Percentiles rank a stretch among this genome's conserved stretches.
These are phyloP conservation scores for Amaurobius ferox DNA, from an alignment of 2,888 invertebrate genomes.

Conservation along the genomic window DNA sequence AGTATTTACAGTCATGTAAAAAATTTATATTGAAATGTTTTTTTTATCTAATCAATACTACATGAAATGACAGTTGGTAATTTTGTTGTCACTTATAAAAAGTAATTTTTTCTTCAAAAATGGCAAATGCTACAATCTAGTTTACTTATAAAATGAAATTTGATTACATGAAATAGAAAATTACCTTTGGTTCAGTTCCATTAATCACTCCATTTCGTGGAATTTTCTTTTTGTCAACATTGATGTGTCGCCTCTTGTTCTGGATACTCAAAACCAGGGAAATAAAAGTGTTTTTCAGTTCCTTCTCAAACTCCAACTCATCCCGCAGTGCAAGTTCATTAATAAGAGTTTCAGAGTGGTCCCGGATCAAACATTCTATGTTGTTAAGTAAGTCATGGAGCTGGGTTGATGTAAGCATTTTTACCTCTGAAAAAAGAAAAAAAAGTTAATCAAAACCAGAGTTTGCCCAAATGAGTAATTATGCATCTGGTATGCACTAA, in stretches of 20 bases:
- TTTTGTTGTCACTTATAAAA: not conserved
- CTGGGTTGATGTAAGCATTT: slow-evolving; percentile 90
- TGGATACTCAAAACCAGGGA: slow-evolving; percentile 96
- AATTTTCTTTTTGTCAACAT: slow-evolving; percentile 86
- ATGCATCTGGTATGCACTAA: too few relatives aligned
- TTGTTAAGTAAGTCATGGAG: slow-evolving; percentile 96
- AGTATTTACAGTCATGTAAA: too few relatives aligned
- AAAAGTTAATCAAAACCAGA: too few relatives aligned
- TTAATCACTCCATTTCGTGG: slow-evolving; percentile 51
- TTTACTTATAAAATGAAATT: too few relatives aligned
- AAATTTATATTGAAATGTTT: too few relatives aligned
- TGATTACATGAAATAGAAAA: too few relatives aligned
- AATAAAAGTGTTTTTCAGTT: slow-evolving; percentile 94
- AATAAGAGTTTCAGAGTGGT: slow-evolving; percentile 97
- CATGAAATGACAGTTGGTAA: too few relatives aligned
- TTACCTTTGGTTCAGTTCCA: slow-evolving; percentile 77
- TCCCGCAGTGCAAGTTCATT: slow-evolving; percentile 96
- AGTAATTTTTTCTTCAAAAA: too few relatives aligned
- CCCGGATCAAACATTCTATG: slow-evolving; percentile 94
- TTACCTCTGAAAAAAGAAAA: slow-evolving; percentile 84
- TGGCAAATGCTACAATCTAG: not conserved
- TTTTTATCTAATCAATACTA: too few relatives aligned
- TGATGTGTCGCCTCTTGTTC: slow-evolving; percentile 93
- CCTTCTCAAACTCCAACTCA: slow-evolving; percentile 97
- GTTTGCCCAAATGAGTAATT: too few relatives aligned